Conservation (phyloP, 2,797 vertebrate species). For the Nyctibius grandis region DNA sequence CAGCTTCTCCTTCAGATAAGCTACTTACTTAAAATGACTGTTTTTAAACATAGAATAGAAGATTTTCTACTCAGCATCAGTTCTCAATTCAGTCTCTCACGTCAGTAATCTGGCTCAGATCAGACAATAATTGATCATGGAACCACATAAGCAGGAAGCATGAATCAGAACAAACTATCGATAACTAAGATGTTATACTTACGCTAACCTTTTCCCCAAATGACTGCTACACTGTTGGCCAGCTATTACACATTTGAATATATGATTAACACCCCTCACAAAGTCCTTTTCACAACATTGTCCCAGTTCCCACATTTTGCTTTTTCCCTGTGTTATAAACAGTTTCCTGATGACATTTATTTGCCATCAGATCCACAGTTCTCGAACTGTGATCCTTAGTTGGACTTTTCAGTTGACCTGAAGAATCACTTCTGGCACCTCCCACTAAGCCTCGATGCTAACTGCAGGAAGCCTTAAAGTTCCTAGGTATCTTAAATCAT, state of each 20-base stretch:
- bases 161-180: neutral
- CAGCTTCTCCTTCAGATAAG: neutral
- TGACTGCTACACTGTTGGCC: neutral
- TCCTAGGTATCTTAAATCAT: neutral
- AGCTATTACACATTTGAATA: neutral
- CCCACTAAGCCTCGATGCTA: neutral
- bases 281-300: neutral
- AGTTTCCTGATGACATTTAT: neutral
- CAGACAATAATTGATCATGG: neutral
- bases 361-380: neutral
- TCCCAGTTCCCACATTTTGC: neutral
- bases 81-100: neutral
- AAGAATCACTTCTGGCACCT: neutral
- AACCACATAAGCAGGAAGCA: neutral
- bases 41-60: neutral
- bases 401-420: neutral
- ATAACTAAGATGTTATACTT: neutral
- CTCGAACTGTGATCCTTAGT: neutral
- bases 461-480: neutral
- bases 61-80: neutral
- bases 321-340: neutral
- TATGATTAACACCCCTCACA: neutral
- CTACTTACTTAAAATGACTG: neutral
- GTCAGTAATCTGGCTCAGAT: neutral
- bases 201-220: neutral